A percentile compares a stretch with the other conserved stretches of the same genome.
Conservation (phyloP, 2,888 invertebrate genomes). For the Hyles lineata region DNA sequence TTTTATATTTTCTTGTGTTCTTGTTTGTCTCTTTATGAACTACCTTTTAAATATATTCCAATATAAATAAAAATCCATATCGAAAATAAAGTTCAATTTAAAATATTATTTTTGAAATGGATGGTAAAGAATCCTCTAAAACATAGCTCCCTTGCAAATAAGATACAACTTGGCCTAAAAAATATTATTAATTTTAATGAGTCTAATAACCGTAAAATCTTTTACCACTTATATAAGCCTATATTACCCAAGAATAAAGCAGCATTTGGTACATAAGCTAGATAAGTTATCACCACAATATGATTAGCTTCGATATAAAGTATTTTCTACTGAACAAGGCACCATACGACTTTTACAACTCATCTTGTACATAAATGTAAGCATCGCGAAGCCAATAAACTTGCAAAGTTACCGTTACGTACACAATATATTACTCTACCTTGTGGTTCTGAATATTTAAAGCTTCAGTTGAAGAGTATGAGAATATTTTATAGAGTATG, state of each 20-base stretch:
- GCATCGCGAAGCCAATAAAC: neutral
- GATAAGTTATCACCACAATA: neutral
- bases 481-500: too few species aligned
- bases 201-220: neutral
- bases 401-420: neutral
- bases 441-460: neutral
- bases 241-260: neutral
- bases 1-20: too few species aligned
- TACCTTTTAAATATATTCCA: too few species aligned
- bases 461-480: neutral
- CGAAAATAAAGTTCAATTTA: too few species aligned
- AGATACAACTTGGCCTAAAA: too few species aligned
- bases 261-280: too few species aligned
- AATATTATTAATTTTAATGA: too few species aligned
- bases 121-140: too few species aligned
- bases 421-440: constrained; percentile 5
- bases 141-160: too few species aligned
- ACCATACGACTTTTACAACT: constrained; percentile 10
- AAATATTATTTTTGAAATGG: too few species aligned
- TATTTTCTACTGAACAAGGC: neutral
- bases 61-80: too few species aligned
- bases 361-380: constrained; percentile 8
- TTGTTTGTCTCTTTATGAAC: too few species aligned
- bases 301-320: neutral
- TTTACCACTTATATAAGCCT: neutral